Evolutionary conservation across 1,140 invertebrate species (phyloP).

Genomic region (Cyphomyrmex costatus): DNA sequence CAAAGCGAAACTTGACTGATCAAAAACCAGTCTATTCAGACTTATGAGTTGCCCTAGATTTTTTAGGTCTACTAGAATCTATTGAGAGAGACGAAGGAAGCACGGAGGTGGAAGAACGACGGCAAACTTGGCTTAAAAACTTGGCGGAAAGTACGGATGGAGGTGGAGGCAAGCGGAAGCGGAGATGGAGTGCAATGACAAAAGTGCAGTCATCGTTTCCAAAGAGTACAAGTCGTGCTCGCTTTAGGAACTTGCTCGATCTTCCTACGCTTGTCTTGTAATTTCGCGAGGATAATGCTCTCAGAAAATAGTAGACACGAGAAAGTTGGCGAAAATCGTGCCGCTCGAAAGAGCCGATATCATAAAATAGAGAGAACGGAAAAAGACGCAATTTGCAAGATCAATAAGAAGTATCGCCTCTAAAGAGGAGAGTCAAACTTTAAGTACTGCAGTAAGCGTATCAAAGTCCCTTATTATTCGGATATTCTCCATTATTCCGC

Average conservation of each 20-base stretch:
- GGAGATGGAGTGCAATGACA: slow-evolving; percentile 42
- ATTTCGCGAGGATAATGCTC: slow-evolving; percentile 51
- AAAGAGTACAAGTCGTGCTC: slow-evolving; percentile 50
- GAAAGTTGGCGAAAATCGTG: slow-evolving; percentile 53
- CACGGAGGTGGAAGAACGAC: slow-evolving; percentile 40
- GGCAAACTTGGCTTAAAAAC: slow-evolving; percentile 74
- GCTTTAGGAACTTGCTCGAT: slow-evolving; percentile 44
- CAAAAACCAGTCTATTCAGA: slow-evolving; percentile 25
- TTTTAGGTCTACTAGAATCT: slow-evolving; percentile 22
- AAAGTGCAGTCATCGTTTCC: slow-evolving; percentile 43
- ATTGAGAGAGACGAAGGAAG: slow-evolving; percentile 3
- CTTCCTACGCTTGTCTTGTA: slow-evolving; percentile 56
- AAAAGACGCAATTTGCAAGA: slow-evolving; percentile 57
- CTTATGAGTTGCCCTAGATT: slow-evolving; percentile 37
- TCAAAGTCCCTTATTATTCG: slow-evolving; percentile 24
- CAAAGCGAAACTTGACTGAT: slow-evolving; percentile 17
- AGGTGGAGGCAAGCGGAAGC: neutral
- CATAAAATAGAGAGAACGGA: slow-evolving; percentile 29
- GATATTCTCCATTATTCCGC: slow-evolving; percentile 20
- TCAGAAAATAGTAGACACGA: slow-evolving; percentile 45
- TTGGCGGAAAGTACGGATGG: slow-evolving; percentile 18
- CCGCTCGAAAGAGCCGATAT: slow-evolving; percentile 32
- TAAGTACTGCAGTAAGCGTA: slow-evolving; percentile 41
- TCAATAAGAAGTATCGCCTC: slow-evolving; percentile 46
- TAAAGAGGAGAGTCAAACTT: slow-evolving; percentile 28